Evolutionary conservation across 2,888 invertebrate genomes (phyloP), one percentile per base, ranked within the genome.

Genomic region (Seira ritae): DNA sequence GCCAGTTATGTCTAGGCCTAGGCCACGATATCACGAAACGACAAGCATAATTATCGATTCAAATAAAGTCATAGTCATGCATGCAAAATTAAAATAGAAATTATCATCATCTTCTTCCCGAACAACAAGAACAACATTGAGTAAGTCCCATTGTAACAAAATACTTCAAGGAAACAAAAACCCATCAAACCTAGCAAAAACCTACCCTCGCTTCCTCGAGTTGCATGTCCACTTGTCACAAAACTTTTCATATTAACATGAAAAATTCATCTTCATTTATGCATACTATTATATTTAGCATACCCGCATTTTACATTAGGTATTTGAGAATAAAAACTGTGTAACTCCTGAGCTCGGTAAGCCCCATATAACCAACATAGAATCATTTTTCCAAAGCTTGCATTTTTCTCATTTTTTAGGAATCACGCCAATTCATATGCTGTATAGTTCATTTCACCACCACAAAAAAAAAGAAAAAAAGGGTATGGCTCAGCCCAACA

Each of bases 381-480:
- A 31, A 4, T 4, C 31, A 4, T 31, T 31, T 8, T 31, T 31
- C 31, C 8, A 31, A 31, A 8, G 3, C 31, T 31, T 31, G 8
- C 31, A 31, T 31, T 31, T 8, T 31, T 31, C 31, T 31, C 8
- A 4, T 31, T 31, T 55, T 55, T 55, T 55, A 55, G 55, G 55
- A 55, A 55, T 55, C 55, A 55, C 55, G 55, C 55, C 55, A 55
- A 55, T 55, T 55, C 55, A 55, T 31, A 55, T 55, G 55, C 55
- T 55, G 15, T 55, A 17, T 55, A 55, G 55, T 55, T 55, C 55
- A 55, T 55, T 55, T 55, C 55, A 55, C 55, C 55, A 55, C 17
- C 3, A 55, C 3, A 55, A 55, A 55, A 12, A 8, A 4, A 8
- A 31, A 31, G 55, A 12, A 17, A 17, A 55, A 55, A 55, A 55